Evolutionary conservation across 2,888 invertebrate species (phyloP).

Genomic region (Alloplasta piceator): DNA sequence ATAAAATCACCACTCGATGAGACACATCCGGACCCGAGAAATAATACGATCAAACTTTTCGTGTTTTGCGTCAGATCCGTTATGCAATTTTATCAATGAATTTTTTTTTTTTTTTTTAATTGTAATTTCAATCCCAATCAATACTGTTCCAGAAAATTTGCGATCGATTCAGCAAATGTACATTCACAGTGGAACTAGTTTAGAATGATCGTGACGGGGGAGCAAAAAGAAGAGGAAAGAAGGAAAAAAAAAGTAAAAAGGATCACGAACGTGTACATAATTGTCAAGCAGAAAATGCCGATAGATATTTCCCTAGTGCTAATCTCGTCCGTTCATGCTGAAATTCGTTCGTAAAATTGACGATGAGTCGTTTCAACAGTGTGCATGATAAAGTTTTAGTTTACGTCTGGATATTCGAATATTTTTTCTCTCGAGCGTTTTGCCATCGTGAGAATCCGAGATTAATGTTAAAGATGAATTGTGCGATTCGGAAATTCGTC

Average conservation of each 20-base stretch:
- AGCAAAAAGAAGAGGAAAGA: not conserved
- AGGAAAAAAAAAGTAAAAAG: constrained; percentile 18
- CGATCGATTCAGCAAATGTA: constrained; percentile 13
- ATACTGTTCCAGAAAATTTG: not conserved
- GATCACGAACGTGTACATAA: constrained; percentile 61
- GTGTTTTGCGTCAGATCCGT: not conserved
- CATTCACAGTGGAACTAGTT: not conserved
- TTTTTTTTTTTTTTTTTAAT: constrained; percentile 1
- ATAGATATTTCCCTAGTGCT: constrained; percentile 18
- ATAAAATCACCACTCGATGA: constrained; percentile 73
- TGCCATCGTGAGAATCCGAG: not conserved
- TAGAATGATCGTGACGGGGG: constrained; percentile 28
- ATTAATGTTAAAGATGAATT: not conserved
- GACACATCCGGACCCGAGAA: constrained; percentile 66
- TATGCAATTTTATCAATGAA: constrained; percentile 4
- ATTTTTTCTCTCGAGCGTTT: not conserved
- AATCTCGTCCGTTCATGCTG: constrained; percentile 19
- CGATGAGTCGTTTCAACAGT: not conserved
- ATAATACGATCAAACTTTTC: constrained; percentile 21
- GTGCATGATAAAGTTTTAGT: constrained; percentile 7
- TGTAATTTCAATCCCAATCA: not conserved
- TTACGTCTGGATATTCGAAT: constrained; percentile 8
- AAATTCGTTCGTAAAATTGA: not conserved
- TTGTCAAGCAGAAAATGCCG: constrained; percentile 49
- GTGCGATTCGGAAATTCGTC: not conserved